Evolutionary conservation across 2,113 vertebrate species (phyloP).

Genomic region (Megaptera novaeangliae): DNA sequence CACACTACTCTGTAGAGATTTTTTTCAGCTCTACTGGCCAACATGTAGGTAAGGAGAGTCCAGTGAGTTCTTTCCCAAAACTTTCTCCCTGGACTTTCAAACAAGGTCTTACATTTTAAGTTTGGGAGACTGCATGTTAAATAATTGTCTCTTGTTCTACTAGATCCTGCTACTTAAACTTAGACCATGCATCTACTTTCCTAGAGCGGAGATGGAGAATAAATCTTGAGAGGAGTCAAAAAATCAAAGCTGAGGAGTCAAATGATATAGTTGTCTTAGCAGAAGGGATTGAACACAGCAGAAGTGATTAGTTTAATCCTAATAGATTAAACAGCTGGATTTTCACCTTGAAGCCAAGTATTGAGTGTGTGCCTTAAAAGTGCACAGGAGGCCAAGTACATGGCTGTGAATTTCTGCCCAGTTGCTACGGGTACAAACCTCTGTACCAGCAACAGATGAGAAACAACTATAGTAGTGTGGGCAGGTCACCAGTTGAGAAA

Average conservation of each 20-base stretch:
- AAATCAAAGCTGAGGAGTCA: constrained; percentile 49
- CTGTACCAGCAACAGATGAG: not conserved
- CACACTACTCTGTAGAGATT: constrained; percentile 49
- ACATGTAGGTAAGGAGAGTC: not conserved
- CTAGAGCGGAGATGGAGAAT: not conserved
- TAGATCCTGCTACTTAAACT: not conserved
- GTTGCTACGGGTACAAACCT: not conserved
- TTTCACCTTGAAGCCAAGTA: not conserved
- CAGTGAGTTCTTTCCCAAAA: not conserved
- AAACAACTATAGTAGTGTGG: not conserved
- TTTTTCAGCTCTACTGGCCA: not conserved
- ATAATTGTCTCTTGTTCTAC: constrained; percentile 33
- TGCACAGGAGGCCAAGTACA: not conserved
- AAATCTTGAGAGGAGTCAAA: constrained; percentile 44
- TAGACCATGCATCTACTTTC: not conserved
- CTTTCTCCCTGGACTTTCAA: constrained; percentile 11
- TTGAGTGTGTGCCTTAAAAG: not conserved
- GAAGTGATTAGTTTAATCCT: not conserved
- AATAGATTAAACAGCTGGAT: not conserved
- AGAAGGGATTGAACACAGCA: not conserved
- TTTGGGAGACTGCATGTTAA: not conserved
- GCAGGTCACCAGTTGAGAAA: not conserved
- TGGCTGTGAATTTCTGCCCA: not conserved
- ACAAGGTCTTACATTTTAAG: constrained; percentile 69
- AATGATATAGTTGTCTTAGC: constrained; percentile 17